Evolutionary conservation across 2,888 invertebrate species (phyloP).

Genomic region (Operophtera brumata): DNA sequence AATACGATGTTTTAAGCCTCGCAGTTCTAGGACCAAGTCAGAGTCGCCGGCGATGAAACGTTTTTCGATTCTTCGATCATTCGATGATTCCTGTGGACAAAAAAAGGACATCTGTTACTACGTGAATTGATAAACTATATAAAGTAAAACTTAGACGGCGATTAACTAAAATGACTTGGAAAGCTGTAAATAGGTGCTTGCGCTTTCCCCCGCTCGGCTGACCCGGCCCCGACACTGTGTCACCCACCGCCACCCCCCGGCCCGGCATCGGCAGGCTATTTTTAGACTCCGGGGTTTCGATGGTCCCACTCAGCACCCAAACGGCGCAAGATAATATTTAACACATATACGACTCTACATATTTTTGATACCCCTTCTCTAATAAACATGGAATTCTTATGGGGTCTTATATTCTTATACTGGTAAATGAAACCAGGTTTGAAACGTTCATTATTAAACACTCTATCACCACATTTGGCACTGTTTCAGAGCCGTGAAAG

Average conservation of each 20-base stretch:
- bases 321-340: constrained; percentile 27
- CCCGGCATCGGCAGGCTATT: constrained; percentile 68
- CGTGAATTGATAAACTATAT: constrained; percentile 5
- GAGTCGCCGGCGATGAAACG: constrained; percentile 83
- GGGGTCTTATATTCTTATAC: no score
- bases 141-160: constrained; percentile 17
- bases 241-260: constrained; percentile 70
- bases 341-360: constrained; percentile 22
- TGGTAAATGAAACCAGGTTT: neutral
- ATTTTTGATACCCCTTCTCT: constrained; percentile 24
- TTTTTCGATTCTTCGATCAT: constrained; percentile 79
- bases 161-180: constrained; percentile 29
- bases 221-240: constrained; percentile 72
- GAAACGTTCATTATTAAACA: constrained; percentile 7
- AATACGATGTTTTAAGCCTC: constrained; percentile 82
- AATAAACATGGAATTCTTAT: constrained; percentile 30
- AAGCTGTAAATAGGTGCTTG: constrained; percentile 27
- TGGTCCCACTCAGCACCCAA: constrained; percentile 47
- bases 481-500: constrained; percentile 14
- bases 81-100: constrained; percentile 60
- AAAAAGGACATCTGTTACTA: constrained; percentile 19
- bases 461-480: constrained; percentile 9
- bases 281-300: constrained; percentile 70
- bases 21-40: constrained; percentile 82
- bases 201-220: constrained; percentile 58